A percentile compares a stretch with the other conserved stretches of the same genome.
These are phyloP conservation scores for Vireo altiloquus DNA, from an alignment of 2,113 vertebrate genomes.

Conservation along the genomic window DNA sequence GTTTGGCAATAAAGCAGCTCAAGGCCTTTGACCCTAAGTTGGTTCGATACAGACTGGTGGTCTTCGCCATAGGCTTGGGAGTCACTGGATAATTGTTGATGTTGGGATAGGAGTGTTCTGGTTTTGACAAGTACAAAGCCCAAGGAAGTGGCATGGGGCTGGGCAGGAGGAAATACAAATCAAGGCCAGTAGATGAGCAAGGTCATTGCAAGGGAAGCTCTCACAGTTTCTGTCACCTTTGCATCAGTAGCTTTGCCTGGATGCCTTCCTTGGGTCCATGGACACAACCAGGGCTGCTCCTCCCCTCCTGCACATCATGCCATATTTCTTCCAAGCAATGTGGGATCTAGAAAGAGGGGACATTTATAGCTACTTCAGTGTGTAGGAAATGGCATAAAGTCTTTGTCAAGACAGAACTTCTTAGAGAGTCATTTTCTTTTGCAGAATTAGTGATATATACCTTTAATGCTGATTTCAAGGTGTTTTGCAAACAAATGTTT, in stretches of 20 bases:
- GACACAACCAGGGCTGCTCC: background rate
- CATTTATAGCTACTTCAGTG: background rate
- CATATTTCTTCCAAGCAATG: background rate
- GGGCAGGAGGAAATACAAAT: background rate
- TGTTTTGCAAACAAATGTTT: background rate
- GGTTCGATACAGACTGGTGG: background rate
- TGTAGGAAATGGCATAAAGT: background rate
- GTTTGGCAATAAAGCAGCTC: background rate
- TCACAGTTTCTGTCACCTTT: background rate
- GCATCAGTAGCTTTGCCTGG: background rate
- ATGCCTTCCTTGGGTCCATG: background rate
- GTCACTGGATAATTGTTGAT: background rate
- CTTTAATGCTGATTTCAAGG: background rate
- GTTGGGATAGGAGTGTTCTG: background rate
- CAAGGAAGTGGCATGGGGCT: background rate
- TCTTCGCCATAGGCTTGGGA: background rate
- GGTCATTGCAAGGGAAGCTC: background rate
- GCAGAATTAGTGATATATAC: background rate
- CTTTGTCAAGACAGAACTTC: background rate
- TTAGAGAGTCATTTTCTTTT: background rate
- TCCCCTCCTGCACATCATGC: background rate
- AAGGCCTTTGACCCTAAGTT: background rate
- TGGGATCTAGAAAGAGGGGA: background rate
- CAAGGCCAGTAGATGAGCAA: background rate
- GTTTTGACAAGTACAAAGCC: background rate